These are phyloP conservation scores for Callimorpha dominula DNA, from an alignment of 2,888 invertebrate species.

Conservation along the genomic window DNA sequence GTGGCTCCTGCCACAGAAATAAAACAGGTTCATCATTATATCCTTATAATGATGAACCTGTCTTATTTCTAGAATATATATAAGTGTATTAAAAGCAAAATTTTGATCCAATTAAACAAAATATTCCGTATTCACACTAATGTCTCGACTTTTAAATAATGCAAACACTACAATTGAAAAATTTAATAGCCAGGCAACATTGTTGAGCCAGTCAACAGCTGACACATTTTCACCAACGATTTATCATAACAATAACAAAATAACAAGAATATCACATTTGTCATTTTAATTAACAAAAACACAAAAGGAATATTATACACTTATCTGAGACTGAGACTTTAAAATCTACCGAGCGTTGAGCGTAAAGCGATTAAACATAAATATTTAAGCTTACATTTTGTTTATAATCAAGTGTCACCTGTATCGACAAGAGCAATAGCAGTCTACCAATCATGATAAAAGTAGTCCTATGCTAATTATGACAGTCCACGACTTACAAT, in stretches of 20 bases:
- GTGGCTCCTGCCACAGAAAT: no score
- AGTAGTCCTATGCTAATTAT: no score
- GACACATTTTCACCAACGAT: slow-evolving; percentile 40
- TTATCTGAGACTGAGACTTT: slow-evolving; percentile 15
- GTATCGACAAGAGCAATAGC: neutral
- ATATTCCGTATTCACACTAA: neutral
- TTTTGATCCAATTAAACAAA: neutral
- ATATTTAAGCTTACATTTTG: neutral
- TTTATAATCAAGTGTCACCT: neutral
- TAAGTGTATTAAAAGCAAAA: neutral
- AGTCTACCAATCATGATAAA: neutral
- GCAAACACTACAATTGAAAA: slow-evolving; percentile 16
- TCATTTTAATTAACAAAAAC: slow-evolving; percentile 50
- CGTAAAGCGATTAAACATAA: neutral
- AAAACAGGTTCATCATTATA: no score
- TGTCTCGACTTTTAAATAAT: slow-evolving; percentile 19
- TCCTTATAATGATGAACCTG: no score
- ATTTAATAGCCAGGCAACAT: slow-evolving; percentile 21
- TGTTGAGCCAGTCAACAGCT: slow-evolving; percentile 33
- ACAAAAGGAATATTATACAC: slow-evolving; percentile 44
- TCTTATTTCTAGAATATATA: no score
- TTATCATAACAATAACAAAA: slow-evolving; percentile 42
- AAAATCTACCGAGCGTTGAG: slow-evolving; percentile 1
- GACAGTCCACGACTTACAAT: no score
- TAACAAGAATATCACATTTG: slow-evolving; percentile 48